A percentile compares a stretch with the other conserved stretches of the same genome.
These are phyloP conservation scores for Hetaerina titia DNA, from an alignment of 2,888 invertebrate genomes.

Conservation along the genomic window DNA sequence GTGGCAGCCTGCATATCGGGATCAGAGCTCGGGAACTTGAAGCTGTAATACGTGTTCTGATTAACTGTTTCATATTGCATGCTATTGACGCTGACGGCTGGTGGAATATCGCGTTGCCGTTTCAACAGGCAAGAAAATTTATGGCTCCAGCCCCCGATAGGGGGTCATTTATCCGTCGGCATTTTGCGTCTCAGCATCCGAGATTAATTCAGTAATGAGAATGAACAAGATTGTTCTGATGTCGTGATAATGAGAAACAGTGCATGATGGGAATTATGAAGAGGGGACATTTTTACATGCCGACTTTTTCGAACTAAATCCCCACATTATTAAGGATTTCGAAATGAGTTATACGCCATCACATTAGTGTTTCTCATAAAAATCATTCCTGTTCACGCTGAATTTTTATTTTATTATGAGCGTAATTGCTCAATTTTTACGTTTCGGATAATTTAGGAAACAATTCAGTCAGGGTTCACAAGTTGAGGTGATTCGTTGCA, in stretches of 20 bases:
- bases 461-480: too few relatives aligned
- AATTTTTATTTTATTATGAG: too few relatives aligned
- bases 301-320: not conserved
- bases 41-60: conserved; percentile 16
- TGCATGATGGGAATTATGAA: not conserved
- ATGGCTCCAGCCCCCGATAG: not conserved
- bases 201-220: not conserved
- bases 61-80: conserved; percentile 29
- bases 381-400: too few relatives aligned
- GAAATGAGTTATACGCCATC: not conserved
- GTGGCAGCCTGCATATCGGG: not conserved
- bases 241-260: not conserved
- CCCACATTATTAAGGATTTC: too few relatives aligned
- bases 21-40: conserved; percentile 1
- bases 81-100: conserved; percentile 9
- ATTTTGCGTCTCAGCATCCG: not conserved
- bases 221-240: not conserved
- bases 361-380: not conserved
- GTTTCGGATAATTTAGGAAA: too few relatives aligned
- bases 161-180: not conserved
- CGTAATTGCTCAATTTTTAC: too few relatives aligned
- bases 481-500: too few relatives aligned
- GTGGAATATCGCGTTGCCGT: not conserved
- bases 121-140: conserved; percentile 19
- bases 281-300: not conserved